Conservation (phyloP, 2,888 invertebrate species). For the Nudaria mundana region DNA sequence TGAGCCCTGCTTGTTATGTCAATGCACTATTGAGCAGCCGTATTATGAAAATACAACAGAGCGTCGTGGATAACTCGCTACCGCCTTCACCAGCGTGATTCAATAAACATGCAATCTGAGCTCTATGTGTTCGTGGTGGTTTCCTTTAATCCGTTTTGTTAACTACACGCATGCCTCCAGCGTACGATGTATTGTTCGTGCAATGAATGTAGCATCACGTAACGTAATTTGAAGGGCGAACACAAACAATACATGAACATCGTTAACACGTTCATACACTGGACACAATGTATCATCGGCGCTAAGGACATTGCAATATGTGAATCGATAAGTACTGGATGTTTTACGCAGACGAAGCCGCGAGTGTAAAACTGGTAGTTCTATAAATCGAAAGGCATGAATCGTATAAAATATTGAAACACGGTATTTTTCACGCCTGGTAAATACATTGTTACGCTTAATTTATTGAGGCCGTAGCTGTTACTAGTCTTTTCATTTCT, state of each 20-base stretch:
- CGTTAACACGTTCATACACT: too few relatives aligned
- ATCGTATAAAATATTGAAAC: neutral
- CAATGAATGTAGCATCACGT: conserved; percentile 16
- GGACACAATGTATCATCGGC: too few relatives aligned
- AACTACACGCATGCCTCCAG: conserved; percentile 15
- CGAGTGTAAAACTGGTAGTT: neutral
- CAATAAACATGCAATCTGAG: conserved; percentile 34
- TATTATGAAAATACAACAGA: conserved; percentile 36
- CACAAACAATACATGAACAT: conserved; percentile 10
- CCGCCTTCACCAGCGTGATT: conserved; percentile 19
- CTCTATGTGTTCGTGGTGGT: conserved; percentile 26
- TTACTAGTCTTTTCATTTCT: neutral
- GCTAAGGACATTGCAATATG: too few relatives aligned
- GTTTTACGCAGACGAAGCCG: too few relatives aligned
- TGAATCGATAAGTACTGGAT: too few relatives aligned
- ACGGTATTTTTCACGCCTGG: neutral
- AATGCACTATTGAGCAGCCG: conserved; percentile 32
- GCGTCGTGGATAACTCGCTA: conserved; percentile 15
- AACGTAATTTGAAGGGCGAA: conserved; percentile 17
- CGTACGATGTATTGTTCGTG: conserved; percentile 30
- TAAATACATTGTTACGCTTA: neutral
- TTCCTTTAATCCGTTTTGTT: conserved; percentile 26
- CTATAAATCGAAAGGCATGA: neutral
- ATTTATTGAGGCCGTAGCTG: neutral
- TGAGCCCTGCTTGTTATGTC: conserved; percentile 30